Evolutionary conservation across 2,888 invertebrate species (phyloP), one percentile per base, ranked within the genome.

Genomic region (Ophion ventricosus): DNA sequence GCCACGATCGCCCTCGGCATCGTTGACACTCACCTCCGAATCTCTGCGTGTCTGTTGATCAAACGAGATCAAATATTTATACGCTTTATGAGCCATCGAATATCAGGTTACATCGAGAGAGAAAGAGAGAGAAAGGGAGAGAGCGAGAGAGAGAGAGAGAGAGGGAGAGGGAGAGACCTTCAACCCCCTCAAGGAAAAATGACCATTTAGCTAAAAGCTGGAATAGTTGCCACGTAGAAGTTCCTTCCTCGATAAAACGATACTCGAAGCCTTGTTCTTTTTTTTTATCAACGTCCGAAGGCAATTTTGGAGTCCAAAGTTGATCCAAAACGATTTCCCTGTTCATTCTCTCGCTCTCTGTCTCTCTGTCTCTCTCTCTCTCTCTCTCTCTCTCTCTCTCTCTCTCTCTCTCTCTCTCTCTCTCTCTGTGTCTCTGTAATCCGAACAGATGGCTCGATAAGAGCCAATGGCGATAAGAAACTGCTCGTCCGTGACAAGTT

Each of bases 1-100:
- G 66, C 88, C 81, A 85, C 89, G 82, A 72, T 88, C 90, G 80
- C 88, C 90, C 76, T 88, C 89, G 70, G 88, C 89, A 81, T 87
- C 89, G 85, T 89, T 89, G 81, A 90, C 91, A 54, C 73, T 89
- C 88, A 73, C 87, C 87, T 83, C 91, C 90, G 89, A 91, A 90
- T 88, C 91, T 90, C 88, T 92, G 90, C 93, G 92, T 81, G 93
- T 93, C 93, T 93, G 84, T 54, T 26, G 29, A 83, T 43, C 78
- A 35, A 74, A 63, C 25, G 89, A 74, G 85, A 76, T 20, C 67
- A 57, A 75, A 67, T 76, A 54, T 35, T 49, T 25, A 17, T 40
- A 17, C 57, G 20, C 8, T 23, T 57, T 23, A 63, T 25, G n/a
- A 29, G n/a, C 11, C 20, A 59, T 73, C 40, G 73, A 73, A 23